Base-by-base conservation (phyloP, 2,113 vertebrate genomes). In the Mormoops blainvillei region DNA sequence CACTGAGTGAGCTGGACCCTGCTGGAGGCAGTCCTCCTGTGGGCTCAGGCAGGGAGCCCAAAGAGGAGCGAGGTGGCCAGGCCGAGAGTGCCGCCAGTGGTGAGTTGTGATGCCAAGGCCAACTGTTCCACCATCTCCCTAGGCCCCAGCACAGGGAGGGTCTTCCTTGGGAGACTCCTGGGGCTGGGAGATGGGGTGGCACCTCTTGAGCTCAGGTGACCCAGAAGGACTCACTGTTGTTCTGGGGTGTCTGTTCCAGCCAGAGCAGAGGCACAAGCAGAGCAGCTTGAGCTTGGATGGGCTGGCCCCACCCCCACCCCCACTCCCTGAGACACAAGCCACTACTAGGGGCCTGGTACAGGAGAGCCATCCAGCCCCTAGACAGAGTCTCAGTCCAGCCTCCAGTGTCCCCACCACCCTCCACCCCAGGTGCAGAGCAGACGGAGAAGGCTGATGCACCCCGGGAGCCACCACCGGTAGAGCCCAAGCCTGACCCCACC, bases 31-130 rank as follows among this genome's bases (percentile, higher is more conserved):
- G 54, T 1, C 65, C 26, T 3, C 31, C 26, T 26, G 0, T 74
- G 41, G n/a, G 98, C 97, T 0, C 48, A 45, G 1, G 97, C 86
- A 5, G 96, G 5, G 98, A 98, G 0, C 96, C 24, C 11, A 97
- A 98, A 0, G 83, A 97, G 61, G 97, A n/a, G 0, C 45, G 95
- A 43, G 54, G 98, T 0, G 96, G 97, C 0, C 0, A 97, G 96
- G 97, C 97, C 0, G 81, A 58, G 91, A 38, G 24, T n/a, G 1
- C 24, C 0, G 92, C 97, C 96, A 41, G 41, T 0, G 97, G 97
- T 98, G 93, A 97, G 97, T 94, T 5, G 52, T 22, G 87, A 1
- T 1, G 2, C 70, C 3, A 10, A 33, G 14, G 41, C 84, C 5
- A 92, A 28, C 50, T 22, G 58, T 36, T 36, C 63, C 1, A 0